phyloP scores from a whole-genome alignment of 2,888 invertebrate species.

The Hemistola chrysoprasaria region DNA sequence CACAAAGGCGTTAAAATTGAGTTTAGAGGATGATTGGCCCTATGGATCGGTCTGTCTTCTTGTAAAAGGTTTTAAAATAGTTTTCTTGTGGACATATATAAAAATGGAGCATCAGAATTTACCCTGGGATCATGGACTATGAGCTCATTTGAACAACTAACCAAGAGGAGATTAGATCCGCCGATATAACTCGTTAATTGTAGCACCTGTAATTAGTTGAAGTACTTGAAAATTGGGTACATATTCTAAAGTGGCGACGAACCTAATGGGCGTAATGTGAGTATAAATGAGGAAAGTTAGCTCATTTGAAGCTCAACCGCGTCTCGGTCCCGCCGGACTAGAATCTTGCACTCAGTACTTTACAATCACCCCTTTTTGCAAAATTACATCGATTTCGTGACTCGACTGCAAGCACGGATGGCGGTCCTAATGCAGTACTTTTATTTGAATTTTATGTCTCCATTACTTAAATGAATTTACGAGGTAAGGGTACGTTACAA shows the following conservation, averaged over 20 bases:
- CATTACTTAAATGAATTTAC: conserved; percentile 36
- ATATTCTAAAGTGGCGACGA: conserved; percentile 59
- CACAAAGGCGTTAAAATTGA: too few relatives aligned
- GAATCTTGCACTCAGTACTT: conserved; percentile 49
- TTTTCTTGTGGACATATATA: too few relatives aligned
- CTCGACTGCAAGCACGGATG: conserved; percentile 45
- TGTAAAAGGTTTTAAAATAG: too few relatives aligned
- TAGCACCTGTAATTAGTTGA: conserved; percentile 65
- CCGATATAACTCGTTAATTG: conserved; percentile 64
- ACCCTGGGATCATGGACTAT: conserved; percentile 3
- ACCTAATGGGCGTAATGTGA: conserved; percentile 74
- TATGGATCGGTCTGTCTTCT: too few relatives aligned
- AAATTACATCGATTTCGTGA: conserved; percentile 68
- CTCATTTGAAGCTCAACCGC: conserved; percentile 61
- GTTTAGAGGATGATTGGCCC: too few relatives aligned
- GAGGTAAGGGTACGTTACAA: conserved; percentile 21
- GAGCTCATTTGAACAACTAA: conserved; percentile 45
- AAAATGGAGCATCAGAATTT: too few relatives aligned
- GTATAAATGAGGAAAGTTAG: conserved; percentile 76
- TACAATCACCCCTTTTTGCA: conserved; percentile 68
- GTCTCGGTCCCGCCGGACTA: conserved; percentile 50
- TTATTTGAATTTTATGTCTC: conserved; percentile 45
- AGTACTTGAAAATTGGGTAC: conserved; percentile 59
- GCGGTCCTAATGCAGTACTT: conserved; percentile 43
- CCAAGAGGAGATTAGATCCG: conserved; percentile 49